phyloP scores from a whole-genome alignment of 2,888 invertebrate species.

The Caenorhabditis parvicauda region DNA sequence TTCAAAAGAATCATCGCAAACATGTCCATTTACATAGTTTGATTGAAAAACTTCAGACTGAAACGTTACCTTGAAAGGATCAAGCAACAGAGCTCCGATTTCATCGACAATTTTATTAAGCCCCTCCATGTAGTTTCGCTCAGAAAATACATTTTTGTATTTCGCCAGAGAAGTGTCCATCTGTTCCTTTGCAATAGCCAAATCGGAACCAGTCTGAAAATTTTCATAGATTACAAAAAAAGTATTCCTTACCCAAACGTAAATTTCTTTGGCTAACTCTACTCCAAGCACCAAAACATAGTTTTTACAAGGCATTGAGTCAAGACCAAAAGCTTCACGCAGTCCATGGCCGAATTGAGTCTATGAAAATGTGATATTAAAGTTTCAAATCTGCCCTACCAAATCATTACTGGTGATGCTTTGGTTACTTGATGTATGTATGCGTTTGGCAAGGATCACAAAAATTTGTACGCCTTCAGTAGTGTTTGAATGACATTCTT shows the following conservation, averaged over 20 bases:
- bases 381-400: conserved; percentile 21
- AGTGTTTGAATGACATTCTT: conserved; percentile 43
- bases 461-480: conserved; percentile 52
- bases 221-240: background rate
- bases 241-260: conserved; percentile 46
- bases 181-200: conserved; percentile 49
- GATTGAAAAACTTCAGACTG: no score
- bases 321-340: conserved; percentile 47
- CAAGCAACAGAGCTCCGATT: conserved; percentile 52
- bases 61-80: conserved; percentile 52
- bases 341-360: conserved; percentile 56
- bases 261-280: conserved; percentile 53
- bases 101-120: conserved; percentile 58
- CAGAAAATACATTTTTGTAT: conserved; percentile 54
- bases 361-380: conserved; percentile 23
- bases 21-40: no score
- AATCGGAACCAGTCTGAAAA: conserved; percentile 52
- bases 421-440: conserved; percentile 53
- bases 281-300: conserved; percentile 56
- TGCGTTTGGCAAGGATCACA: conserved; percentile 57
- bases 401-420: conserved; percentile 53
- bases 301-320: conserved; percentile 52
- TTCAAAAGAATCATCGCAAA: background rate
- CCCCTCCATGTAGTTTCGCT: conserved; percentile 59
- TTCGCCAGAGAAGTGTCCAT: conserved; percentile 46